Evolutionary conservation across 2,113 vertebrate genomes (phyloP), one percentile per base, ranked within the genome.

Genomic region (Aptenodytes forsteri): DNA sequence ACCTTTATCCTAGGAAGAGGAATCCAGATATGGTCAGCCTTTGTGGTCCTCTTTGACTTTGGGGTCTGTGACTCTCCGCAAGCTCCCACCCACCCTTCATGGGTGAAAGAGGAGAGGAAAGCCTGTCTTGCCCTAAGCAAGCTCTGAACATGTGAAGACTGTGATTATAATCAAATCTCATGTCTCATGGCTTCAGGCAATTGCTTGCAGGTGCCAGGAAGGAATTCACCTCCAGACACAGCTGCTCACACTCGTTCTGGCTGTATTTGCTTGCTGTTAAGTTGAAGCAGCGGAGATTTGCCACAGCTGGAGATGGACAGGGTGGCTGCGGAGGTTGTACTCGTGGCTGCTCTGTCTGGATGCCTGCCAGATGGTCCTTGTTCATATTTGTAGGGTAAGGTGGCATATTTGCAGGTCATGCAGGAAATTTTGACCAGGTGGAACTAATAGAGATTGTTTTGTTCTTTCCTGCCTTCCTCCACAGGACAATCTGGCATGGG

Each of bases 131-230:
- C 72, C 81, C 58, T 7, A 1, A 61, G 42, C 15, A 3, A 7
- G 5, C 59, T 44, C 73, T 0, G 2, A 44, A 20, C 16, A 1
- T 0, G 1, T 12, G 27, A 5, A 47, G 56, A 4, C 25, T 10
- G 21, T 29, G 30, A 62, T 44, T 10, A 16, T 19, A 52, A 76
- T 38, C 27, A 80, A 7, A 10, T 3, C 70, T 62, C n/a, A 10
- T 10, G 9, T 23, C 73, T 55, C 8, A 6, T 3, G 42, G 50
- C 79, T 85, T 47, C 81, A 66, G 50, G 36, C 77, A 91, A 91
- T 29, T 20, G 21, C 50, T 29, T 13, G 54, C 87, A 87, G 93
- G 84, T 95, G 77, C 59, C 72, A 83, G 83, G 83, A 52, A 83
- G 80, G 71, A 64, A 26, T 83, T 38, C 30, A 46, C 54, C 89